Base-by-base conservation (phyloP, 2,797 vertebrate species). In the Macropodus opercularis region DNA sequence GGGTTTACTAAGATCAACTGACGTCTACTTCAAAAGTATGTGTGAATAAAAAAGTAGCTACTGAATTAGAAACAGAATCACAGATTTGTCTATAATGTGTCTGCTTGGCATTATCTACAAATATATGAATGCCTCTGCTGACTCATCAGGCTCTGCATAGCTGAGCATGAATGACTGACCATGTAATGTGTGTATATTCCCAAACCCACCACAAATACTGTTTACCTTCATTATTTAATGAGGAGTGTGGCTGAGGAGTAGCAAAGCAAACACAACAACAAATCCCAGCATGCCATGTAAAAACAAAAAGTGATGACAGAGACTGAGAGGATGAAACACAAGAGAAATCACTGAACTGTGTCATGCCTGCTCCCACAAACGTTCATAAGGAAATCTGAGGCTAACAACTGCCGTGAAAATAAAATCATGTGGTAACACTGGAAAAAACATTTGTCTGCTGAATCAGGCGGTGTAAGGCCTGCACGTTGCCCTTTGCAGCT, bases 151-250 rank as follows among this genome's bases (percentile, higher is more conserved):
- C 46, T 42, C 31, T 59, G 31, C 18, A 36, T 68, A 54, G 56
- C 56, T 64, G 59, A 68, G 23, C 57, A 46, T 1, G 46, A 42
- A 61, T 73, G 54, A 60, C 54, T 5, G 44, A 62, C 53, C 78
- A 75, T n/a, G 38, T 80, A 80, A 80, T 75, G 76, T 53, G 5
- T 75, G 71, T 60, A 39, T 72, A 69, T 62, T 79, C 75, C 43
- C n/a, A n/a, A 83, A 86, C 84, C 83, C 51, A 66, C 69, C 68
- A 71, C 81, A 75, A 80, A 84, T 70, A 79, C 75, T 67, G 48
- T 71, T 72, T 62, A 65, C 69, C 63, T 51, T 57, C 79, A 79
- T 84, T 79, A 78, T 80, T 67, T 82, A 79, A 87, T 83, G 75
- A 77, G 77, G 55, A 55, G 77, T 50, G 55, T 31, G 51, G 51